Base-by-base conservation (phyloP, 2,113 vertebrate genomes). In the Oryzias woworae region DNA sequence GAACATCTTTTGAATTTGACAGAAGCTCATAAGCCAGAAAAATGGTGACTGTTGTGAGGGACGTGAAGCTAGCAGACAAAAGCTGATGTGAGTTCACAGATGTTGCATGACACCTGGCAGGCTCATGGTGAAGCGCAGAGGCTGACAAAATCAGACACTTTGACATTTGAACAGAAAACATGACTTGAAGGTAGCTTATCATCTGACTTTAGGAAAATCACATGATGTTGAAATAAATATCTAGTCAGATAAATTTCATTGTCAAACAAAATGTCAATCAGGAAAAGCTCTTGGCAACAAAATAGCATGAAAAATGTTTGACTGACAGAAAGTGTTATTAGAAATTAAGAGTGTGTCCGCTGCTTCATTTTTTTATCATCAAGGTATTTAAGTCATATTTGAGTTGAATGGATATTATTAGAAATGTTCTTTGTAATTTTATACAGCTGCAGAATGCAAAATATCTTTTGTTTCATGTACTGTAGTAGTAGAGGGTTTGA, bases 141-240 rank as follows among this genome's bases (percentile, higher is more conserved):
- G 15, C 50, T 77, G 80, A 82, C 52, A 23, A 4, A 24, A 23
- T 22, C 18, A 67, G 71, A 62, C 75, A 71, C 51, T 54, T 48
- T 79, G 78, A 74, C 62, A 80, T 84, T 69, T 74, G 56, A 74
- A 58, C 54, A 62, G 17, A 1, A 44, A 52, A 49, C 45, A 63
- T n/a, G 44, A 70, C 53, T 31, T 54, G 17, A 64, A n/a, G 26
- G 50, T 7, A 23, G 17, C 63, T 78, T 56, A 80, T 44, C 55
- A 62, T 74, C 53, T 26, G 42, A 78, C 70, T 59, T 15, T 17
- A 44, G 20, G 55, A 53, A 42, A 66, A 57, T 69, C 5, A 2
- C 20, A 45, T 41, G 18, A 16, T 36, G 49, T 31, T 12, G 36
- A 43, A 67, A 62, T 54, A 64, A 56, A 53, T 28, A 61, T 16